Base-by-base conservation (phyloP, 2,888 invertebrate species). In the Ditula angustiorana region DNA sequence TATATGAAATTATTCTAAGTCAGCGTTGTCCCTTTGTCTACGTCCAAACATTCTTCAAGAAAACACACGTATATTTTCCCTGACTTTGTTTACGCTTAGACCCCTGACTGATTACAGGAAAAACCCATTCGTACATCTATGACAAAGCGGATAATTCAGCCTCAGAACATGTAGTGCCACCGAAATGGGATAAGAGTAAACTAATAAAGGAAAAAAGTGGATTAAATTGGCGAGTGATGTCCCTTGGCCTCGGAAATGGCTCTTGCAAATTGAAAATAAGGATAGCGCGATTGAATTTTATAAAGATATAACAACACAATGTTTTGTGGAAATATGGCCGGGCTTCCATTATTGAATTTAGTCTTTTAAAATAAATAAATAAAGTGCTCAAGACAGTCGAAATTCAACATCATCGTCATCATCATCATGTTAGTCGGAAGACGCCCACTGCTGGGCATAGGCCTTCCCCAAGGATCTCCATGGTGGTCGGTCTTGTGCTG, bases 101-200 rank as follows among this genome's bases (percentile, higher is more conserved):
- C 44, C 55, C 61, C 44, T 63, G 63, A 58, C 63, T 63, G 63
- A 63, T 63, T 63, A 63, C 62, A 19, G 21, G 30, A 23, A 46
- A 52, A 58, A 63, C 50, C 63, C 21, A 57, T 63, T 50, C 50
- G 44, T 63, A 62, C 62, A 3, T 10, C 50, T 50, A 63, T 57
- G 57, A 57, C 50, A 63, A 35, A 52, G 55, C 23, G 63, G 26
- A 52, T 58, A 35, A 58, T 52, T 58, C 44, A 26, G 57, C 8
- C 33, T 19, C 21, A 44, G 52, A 33, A 35, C 26, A 30, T 19
- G 49, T 41, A 49, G 37, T 35, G 44, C 35, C 44, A 8, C 16
- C 24, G 33, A 33, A 44, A 41, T 10, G 26, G 24, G 59, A 61
- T 44, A 46, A 41, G 30, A 26, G 50, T 57, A 58, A 63, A 57